Evolutionary conservation across 2,888 invertebrate species (phyloP).

Genomic region (Bhutanitis thaidina): DNA sequence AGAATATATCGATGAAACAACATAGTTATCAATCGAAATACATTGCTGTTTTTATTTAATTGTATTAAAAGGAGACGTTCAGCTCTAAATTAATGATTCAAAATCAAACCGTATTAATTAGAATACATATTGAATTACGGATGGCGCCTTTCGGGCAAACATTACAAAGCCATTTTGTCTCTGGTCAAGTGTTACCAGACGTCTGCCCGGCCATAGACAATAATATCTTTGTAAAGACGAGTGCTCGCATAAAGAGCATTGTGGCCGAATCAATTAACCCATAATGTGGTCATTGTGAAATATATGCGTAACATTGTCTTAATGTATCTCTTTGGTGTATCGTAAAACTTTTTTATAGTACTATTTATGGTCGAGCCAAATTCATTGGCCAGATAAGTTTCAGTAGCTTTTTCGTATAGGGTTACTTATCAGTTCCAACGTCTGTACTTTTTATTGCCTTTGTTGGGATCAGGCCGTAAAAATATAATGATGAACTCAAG

Average conservation of each 20-base stretch:
- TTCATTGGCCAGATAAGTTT: conserved; percentile 73
- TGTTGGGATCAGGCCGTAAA: background rate
- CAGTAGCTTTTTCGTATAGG: conserved; percentile 62
- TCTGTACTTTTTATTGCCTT: conserved; percentile 34
- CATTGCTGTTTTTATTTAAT: too few species aligned
- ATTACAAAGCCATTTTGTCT: conserved; percentile 78
- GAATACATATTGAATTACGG: conserved; percentile 63
- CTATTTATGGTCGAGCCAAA: conserved; percentile 68
- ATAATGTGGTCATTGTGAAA: conserved; percentile 76
- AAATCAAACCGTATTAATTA: conserved; percentile 45
- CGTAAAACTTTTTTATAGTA: conserved; percentile 73
- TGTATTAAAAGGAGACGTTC: background rate
- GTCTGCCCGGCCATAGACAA: conserved; percentile 71
- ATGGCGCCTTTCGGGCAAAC: conserved; percentile 70
- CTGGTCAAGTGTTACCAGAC: conserved; percentile 77
- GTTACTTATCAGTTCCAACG: conserved; percentile 45
- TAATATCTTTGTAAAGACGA: conserved; percentile 66
- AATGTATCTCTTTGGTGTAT: conserved; percentile 71
- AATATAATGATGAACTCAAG: background rate
- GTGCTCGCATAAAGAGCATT: conserved; percentile 66
- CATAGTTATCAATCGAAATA: too few species aligned
- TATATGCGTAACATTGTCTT: conserved; percentile 71
- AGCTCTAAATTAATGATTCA: conserved; percentile 27
- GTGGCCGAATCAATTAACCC: conserved; percentile 74
- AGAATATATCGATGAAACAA: too few species aligned